Evolutionary conservation across 1,140 invertebrate species (phyloP).

Genomic region (Aleiodes sp.): DNA sequence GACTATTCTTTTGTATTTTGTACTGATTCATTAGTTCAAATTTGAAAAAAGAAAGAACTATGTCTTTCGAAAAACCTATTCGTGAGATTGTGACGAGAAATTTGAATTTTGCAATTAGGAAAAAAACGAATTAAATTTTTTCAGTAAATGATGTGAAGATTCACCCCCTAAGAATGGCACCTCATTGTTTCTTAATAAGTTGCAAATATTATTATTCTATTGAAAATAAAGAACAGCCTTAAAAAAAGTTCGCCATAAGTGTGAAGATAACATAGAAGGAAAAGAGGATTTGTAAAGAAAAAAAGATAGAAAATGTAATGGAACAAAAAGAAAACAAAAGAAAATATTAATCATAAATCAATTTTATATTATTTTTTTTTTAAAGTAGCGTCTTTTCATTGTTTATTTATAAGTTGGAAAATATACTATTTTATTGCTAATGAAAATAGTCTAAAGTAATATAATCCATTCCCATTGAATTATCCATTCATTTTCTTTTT

Average conservation of each 20-base stretch:
- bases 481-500: slow-evolving; percentile 22
- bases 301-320: not conserved
- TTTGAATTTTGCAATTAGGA: not conserved
- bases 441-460: slow-evolving; percentile 53
- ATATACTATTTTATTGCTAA: slow-evolving; percentile 57
- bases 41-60: not conserved
- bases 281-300: not conserved
- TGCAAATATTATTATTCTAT: not conserved
- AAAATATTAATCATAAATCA: slow-evolving; percentile 21
- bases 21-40: slow-evolving; percentile 1
- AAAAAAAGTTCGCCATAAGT: not conserved
- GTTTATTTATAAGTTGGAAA: slow-evolving; percentile 58
- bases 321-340: slow-evolving; percentile 6
- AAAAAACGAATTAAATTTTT: not conserved
- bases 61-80: not conserved
- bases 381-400: slow-evolving; percentile 50
- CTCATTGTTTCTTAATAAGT: not conserved
- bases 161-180: not conserved
- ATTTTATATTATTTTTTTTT: slow-evolving; percentile 39
- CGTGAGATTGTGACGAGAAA: not conserved
- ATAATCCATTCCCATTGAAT: slow-evolving; percentile 23
- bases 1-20: slow-evolving; percentile 11
- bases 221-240: not conserved
- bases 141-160: too few relatives aligned
- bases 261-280: not conserved